phyloP scores from a whole-genome alignment of 2,113 vertebrate species.

The Sorex araneus region DNA sequence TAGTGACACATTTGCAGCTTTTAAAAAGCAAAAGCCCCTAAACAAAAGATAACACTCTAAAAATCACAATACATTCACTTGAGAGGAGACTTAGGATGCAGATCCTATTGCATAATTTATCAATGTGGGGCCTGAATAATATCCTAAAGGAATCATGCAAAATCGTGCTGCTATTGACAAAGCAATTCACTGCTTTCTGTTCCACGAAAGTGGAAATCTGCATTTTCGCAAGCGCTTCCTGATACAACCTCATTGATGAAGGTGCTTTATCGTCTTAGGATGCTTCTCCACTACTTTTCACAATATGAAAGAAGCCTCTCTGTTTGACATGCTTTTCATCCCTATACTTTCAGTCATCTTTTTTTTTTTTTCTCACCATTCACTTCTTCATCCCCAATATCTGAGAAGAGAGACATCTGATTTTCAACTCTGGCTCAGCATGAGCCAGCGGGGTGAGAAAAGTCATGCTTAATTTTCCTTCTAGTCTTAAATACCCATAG shows the following conservation, averaged over 20 bases:
- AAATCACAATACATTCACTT: neutral
- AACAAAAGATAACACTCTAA: constrained; percentile 38
- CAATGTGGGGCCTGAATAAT: neutral
- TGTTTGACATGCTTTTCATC: neutral
- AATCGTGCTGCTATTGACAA: neutral
- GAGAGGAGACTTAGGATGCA: neutral
- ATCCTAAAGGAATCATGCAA: neutral
- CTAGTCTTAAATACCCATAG: neutral
- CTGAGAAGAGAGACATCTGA: neutral
- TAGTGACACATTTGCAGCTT: constrained; percentile 22
- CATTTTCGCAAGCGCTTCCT: neutral
- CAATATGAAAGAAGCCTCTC: neutral
- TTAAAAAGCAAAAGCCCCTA: constrained; percentile 34
- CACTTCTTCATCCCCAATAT: neutral
- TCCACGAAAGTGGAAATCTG: neutral
- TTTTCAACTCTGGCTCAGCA: neutral
- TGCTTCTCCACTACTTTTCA: neutral
- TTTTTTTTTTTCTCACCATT: no score
- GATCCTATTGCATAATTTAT: neutral
- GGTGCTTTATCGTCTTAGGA: neutral
- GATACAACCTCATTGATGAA: neutral
- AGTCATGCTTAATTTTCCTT: neutral
- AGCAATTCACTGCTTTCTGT: neutral
- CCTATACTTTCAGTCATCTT: neutral
- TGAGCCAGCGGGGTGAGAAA: neutral